A percentile compares a stretch with the other conserved stretches of the same genome.
These are phyloP conservation scores for Pachyuromys duprasi DNA, from an alignment of 2,797 vertebrate species.

Conservation along the genomic window DNA sequence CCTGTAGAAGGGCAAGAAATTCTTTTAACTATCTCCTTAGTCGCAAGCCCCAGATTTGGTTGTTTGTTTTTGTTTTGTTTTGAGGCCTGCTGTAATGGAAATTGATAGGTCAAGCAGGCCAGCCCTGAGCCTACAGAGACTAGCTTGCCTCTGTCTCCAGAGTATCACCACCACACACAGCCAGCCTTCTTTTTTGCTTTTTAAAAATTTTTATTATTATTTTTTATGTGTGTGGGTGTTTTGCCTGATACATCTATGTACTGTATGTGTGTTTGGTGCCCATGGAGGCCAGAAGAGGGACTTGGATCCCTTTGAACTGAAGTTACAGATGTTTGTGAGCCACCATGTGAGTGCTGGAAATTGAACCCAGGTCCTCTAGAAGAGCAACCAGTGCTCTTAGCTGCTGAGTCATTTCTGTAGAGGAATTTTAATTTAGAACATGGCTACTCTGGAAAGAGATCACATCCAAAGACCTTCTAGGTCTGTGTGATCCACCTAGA, in stretches of 20 bases:
- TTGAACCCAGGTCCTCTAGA: background rate
- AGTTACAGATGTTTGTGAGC: background rate
- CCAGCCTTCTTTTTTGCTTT: background rate
- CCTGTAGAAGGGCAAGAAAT: background rate
- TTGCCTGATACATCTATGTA: background rate
- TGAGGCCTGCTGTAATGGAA: background rate
- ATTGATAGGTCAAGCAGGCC: background rate
- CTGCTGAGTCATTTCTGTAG: background rate
- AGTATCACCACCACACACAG: background rate
- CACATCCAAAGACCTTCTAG: no score
- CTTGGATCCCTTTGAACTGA: background rate
- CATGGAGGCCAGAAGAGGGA: background rate
- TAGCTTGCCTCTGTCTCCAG: background rate
- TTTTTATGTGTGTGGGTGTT: background rate
- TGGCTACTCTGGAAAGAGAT: no score
- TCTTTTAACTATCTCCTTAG: background rate
- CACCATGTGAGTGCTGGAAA: background rate
- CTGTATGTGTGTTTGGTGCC: background rate
- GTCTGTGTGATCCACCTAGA: no score
- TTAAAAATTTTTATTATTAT: background rate
- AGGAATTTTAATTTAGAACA: no score
- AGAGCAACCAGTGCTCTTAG: background rate
- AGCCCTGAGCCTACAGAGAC: background rate
- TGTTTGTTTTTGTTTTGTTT: background rate
- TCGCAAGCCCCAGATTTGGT: background rate